phyloP scores from a whole-genome alignment of 92 coral and sea anemone species.

The Heteractis magnifica region DNA sequence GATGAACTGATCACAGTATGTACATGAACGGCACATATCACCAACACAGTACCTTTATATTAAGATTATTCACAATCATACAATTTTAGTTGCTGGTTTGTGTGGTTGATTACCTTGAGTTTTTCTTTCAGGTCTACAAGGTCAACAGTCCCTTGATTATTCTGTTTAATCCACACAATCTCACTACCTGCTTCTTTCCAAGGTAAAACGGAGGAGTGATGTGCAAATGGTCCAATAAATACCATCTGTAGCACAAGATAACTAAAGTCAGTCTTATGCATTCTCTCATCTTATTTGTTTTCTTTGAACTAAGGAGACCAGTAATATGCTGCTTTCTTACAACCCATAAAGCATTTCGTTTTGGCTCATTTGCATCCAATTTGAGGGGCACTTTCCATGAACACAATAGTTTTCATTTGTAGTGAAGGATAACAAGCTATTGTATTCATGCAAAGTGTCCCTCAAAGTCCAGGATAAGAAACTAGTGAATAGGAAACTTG shows the following conservation, averaged over 20 bases:
- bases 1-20: too few relatives aligned
- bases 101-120: slow-evolving; percentile 58
- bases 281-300: not conserved
- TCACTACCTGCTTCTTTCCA: slow-evolving; percentile 93
- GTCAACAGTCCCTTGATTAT: slow-evolving; percentile 72
- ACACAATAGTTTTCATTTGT: not conserved
- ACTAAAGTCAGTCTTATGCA: not conserved
- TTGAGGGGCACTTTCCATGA: not conserved
- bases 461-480: too few relatives aligned
- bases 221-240: slow-evolving; percentile 96
- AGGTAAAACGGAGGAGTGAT: slow-evolving; percentile 90
- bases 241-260: slow-evolving; percentile 58
- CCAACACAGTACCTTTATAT: not conserved
- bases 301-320: too few relatives aligned
- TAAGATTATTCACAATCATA: too few relatives aligned
- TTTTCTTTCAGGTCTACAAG: slow-evolving; percentile 58
- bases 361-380: too few relatives aligned
- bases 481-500: too few relatives aligned
- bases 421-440: too few relatives aligned
- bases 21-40: not conserved
- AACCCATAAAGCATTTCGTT: too few relatives aligned
- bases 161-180: slow-evolving; percentile 89
- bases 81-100: not conserved
- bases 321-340: too few relatives aligned
- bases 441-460: too few relatives aligned